phyloP scores from a whole-genome alignment of 2,113 vertebrate genomes.

The Procavia capensis region DNA sequence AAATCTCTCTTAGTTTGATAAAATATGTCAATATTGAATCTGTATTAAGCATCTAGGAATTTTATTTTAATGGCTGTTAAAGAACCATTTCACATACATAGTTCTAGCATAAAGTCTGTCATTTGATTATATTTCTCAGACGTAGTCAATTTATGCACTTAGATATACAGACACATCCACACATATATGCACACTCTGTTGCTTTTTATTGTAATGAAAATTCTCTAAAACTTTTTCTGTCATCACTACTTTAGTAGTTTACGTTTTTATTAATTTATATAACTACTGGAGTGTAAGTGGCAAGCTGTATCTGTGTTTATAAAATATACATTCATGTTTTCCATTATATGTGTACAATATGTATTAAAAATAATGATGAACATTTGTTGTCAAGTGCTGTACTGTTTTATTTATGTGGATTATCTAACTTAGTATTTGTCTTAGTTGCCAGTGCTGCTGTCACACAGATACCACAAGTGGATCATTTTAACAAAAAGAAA shows the following conservation, averaged over 20 bases:
- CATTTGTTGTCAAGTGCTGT: conserved; percentile 3
- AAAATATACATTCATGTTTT: neutral
- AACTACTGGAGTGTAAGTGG: conserved; percentile 6
- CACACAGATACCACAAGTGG: too few species aligned
- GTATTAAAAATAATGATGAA: neutral
- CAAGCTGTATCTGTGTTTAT: neutral
- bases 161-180: neutral
- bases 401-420: conserved; percentile 12
- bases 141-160: neutral
- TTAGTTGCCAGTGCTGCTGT: too few species aligned
- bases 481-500: too few species aligned
- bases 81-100: neutral
- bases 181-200: neutral
- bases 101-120: neutral
- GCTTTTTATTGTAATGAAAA: conserved; percentile 43
- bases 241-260: neutral
- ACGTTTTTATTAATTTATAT: neutral
- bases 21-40: conserved; percentile 4
- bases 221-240: neutral
- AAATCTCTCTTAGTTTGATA: conserved; percentile 38
- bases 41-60: neutral
- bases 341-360: neutral
- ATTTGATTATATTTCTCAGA: conserved; percentile 32
- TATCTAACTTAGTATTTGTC: neutral
- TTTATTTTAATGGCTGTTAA: conserved; percentile 15